Conservation (phyloP, 2,888 invertebrate genomes). For the Ligdia adustata region DNA sequence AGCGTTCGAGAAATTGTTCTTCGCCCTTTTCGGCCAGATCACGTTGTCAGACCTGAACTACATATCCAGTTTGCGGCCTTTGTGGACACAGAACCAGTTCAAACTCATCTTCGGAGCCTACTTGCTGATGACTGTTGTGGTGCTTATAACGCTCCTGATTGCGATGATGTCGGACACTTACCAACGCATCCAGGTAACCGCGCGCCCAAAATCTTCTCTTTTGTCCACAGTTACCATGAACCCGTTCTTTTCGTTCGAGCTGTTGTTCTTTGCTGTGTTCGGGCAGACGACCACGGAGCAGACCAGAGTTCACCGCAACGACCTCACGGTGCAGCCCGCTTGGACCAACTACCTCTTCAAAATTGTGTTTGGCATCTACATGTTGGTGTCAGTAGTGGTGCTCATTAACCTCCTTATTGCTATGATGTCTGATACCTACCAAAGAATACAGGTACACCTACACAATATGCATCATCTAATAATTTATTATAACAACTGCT, state of each 20-base stretch:
- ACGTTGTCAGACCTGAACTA: conserved; percentile 93
- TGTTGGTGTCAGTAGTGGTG: conserved; percentile 99
- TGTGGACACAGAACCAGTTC: conserved; percentile 94
- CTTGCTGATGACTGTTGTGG: conserved; percentile 98
- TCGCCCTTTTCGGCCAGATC: conserved; percentile 98
- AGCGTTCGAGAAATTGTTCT: conserved; percentile 98
- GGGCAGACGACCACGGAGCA: conserved; percentile 95
- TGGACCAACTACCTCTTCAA: conserved; percentile 96
- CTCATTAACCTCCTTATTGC: conserved; percentile 99
- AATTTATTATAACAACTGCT: neutral
- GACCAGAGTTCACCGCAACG: conserved; percentile 86
- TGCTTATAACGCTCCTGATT: conserved; percentile 99
- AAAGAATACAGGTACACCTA: conserved; percentile 94
- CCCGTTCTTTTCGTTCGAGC: conserved; percentile 96
- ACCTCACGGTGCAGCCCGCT: conserved; percentile 86
- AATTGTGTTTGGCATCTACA: conserved; percentile 96
- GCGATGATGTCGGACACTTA: conserved; percentile 99
- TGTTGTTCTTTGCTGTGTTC: conserved; percentile 99
- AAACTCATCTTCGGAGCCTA: conserved; percentile 98
- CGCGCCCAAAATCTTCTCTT: conserved; percentile 63
- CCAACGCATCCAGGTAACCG: conserved; percentile 98
- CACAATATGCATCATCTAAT: conserved; percentile 5
- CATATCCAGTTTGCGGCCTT: conserved; percentile 87
- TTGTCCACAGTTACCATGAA: conserved; percentile 94
- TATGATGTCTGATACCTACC: conserved; percentile 99